phyloP scores from a whole-genome alignment of 2,888 invertebrate species.

The Acanthosepion esculentum region DNA sequence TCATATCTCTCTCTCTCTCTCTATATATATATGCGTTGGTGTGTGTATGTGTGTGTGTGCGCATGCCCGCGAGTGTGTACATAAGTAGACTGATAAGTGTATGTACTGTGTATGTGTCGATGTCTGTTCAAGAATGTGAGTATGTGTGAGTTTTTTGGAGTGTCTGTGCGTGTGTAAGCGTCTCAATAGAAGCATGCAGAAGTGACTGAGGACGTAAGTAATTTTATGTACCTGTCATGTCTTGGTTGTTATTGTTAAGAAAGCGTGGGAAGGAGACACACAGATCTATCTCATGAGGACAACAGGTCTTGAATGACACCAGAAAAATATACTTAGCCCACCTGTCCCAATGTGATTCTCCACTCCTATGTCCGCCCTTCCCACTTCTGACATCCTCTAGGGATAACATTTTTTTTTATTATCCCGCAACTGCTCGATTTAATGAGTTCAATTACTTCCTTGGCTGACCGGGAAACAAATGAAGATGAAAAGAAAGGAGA shows the following conservation, averaged over 20 bases:
- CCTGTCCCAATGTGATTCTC: not conserved
- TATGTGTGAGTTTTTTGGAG: not conserved
- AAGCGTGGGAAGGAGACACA: conserved; percentile 22
- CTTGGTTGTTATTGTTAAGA: not conserved
- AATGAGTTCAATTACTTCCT: not conserved
- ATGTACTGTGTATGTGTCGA: no score
- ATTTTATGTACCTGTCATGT: conserved; percentile 6
- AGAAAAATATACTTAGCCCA: conserved; percentile 35
- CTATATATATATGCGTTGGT: no score
- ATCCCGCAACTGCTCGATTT: not conserved
- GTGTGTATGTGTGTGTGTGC: no score
- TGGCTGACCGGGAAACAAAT: not conserved
- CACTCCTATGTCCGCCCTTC: not conserved
- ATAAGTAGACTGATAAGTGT: no score
- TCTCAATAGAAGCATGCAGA: not conserved
- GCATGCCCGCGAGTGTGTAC: no score
- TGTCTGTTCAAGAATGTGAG: not conserved
- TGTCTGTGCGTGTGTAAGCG: not conserved
- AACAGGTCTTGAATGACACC: conserved; percentile 34
- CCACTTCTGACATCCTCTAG: not conserved
- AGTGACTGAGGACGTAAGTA: not conserved
- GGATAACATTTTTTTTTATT: not conserved
- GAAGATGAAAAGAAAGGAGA: not conserved
- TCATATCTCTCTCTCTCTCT: no score
- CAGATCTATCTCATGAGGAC: conserved; percentile 22